Base-by-base conservation (phyloP, 1,140 invertebrate species). In the Formica selysi region DNA sequence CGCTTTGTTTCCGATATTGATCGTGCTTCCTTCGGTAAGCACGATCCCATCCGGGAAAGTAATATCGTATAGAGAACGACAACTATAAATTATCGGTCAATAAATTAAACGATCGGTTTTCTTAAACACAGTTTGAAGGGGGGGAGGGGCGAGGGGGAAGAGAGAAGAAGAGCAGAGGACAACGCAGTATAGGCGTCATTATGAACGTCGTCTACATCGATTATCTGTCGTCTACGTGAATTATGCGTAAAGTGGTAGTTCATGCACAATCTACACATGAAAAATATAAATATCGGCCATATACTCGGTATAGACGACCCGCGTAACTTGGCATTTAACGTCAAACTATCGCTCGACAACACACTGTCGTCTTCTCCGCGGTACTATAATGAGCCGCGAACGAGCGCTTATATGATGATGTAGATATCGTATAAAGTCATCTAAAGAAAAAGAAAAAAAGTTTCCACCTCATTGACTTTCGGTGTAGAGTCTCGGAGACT, bases 141-240 rank as follows among this genome's bases (percentile, higher is more conserved):
- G 26, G 26, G 11, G n/a, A 36, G 13, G n/a, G n/a, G n/a, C n/a
- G n/a, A n/a, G n/a, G n/a, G n/a, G n/a, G n/a, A n/a, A 7, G 38
- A 29, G 19, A 13, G 13, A 78, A 26, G 16, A 64, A 26, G 26
- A 62, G 44, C 22, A 64, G 7, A n/a, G 57, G 0, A 51, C 13
- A 11, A 29, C 38, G 3, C 8, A 51, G 19, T n/a, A 41, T 51
- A 70, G 64, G 41, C 41, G 10, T 32, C 48, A 38, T 29, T 38
- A 67, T 29, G 22, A 29, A 10, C n/a, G 62, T 70, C 22, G 65
- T 26, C 22, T 32, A 5, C 22, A n/a, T 16, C 44, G 36, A 80
- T 51, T 70, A 79, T 51, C 48, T 65, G 54, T 70, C 16, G 32
- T 80, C 36, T 57, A n/a, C 51, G 76, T 79, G 48, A 79, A 67